A percentile compares a stretch with the other conserved stretches of the same genome.
These are phyloP conservation scores for Natator depressus DNA, from an alignment of 2,113 vertebrate species.

Conservation along the genomic window DNA sequence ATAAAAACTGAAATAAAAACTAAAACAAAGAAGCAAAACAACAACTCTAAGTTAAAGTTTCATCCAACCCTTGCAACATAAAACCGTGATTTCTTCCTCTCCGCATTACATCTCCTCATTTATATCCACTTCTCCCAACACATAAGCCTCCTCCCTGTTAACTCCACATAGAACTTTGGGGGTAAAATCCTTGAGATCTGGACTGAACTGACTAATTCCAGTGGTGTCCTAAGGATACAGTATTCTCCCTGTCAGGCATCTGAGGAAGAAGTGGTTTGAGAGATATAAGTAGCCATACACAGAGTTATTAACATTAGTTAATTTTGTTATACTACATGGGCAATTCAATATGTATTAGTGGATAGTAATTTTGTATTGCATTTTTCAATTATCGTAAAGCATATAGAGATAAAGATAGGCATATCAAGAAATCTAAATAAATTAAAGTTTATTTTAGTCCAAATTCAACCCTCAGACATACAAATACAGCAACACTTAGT, in stretches of 20 bases:
- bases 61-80: too few relatives aligned
- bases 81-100: too few relatives aligned
- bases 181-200: too few relatives aligned
- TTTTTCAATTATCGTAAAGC: neutral
- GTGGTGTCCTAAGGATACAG: too few relatives aligned
- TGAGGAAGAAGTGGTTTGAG: neutral
- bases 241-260: neutral
- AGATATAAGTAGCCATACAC: neutral
- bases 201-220: too few relatives aligned
- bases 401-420: neutral
- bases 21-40: too few relatives aligned
- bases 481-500: neutral
- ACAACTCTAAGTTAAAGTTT: too few relatives aligned
- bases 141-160: too few relatives aligned
- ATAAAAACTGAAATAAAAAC: too few relatives aligned
- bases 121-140: too few relatives aligned
- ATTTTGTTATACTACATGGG: neutral
- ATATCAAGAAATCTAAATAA: neutral
- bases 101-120: too few relatives aligned
- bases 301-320: neutral
- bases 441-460: neutral
- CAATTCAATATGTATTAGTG: neutral
- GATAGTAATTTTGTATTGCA: neutral
- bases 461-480: neutral
- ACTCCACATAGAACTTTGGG: too few relatives aligned